A percentile compares a stretch with the other conserved stretches of the same genome.
phyloP scores from a whole-genome alignment of 1,140 invertebrate genomes.

The Drosophila simulans region DNA sequence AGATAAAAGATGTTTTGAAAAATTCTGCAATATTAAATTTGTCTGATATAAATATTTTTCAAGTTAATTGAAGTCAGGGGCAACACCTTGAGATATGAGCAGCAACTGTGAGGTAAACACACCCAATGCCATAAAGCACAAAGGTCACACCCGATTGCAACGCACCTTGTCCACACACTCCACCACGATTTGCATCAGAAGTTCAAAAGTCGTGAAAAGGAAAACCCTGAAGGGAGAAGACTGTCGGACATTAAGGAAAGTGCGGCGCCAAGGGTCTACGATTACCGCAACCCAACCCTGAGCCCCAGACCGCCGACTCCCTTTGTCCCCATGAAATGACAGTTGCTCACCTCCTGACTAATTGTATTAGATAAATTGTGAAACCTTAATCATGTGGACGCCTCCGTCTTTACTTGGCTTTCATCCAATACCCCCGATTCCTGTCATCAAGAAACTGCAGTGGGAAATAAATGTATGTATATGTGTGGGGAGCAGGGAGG shows the following conservation, averaged over 20 bases:
- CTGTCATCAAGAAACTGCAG: slow-evolving; percentile 49
- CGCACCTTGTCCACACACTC: slow-evolving; percentile 26
- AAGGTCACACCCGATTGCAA: slow-evolving; percentile 37
- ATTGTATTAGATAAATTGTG: slow-evolving; percentile 83
- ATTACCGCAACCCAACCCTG: slow-evolving; percentile 59
- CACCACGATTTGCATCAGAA: slow-evolving; percentile 56
- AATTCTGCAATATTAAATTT: slow-evolving; percentile 8
- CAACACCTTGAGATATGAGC: not conserved
- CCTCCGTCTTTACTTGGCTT: slow-evolving; percentile 13
- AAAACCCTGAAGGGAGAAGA: slow-evolving; percentile 18
- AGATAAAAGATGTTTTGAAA: not conserved
- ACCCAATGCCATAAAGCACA: slow-evolving; percentile 26
- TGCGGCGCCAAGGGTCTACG: slow-evolving; percentile 59
- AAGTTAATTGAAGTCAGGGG: slow-evolving; percentile 28
- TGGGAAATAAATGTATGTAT: slow-evolving; percentile 1
- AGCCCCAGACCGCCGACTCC: slow-evolving; percentile 1
- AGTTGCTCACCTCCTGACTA: slow-evolving; percentile 71
- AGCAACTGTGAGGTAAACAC: slow-evolving; percentile 7
- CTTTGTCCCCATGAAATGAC: slow-evolving; percentile 8
- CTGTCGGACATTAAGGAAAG: slow-evolving; percentile 58
- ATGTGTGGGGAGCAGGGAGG: not conserved
- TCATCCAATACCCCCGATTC: slow-evolving; percentile 9
- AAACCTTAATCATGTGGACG: slow-evolving; percentile 79
- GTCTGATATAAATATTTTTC: slow-evolving; percentile 31
- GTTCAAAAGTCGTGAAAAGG: slow-evolving; percentile 62